Base-by-base conservation (phyloP, 35 echinoderm and acorn worm species). In the Amphiura filiformis region DNA sequence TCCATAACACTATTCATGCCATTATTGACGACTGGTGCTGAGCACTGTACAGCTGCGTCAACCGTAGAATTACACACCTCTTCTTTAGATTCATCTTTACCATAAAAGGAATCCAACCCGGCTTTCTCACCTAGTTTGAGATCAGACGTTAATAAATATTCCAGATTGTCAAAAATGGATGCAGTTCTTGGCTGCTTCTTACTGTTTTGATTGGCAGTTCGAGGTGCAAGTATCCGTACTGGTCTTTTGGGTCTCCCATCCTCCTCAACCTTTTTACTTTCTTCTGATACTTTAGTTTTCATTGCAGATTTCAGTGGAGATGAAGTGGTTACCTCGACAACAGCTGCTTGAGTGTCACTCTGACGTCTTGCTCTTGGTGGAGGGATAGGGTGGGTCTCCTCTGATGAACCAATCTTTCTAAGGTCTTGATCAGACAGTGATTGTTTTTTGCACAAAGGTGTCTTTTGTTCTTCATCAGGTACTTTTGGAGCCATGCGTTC, bases 221-320 rank as follows among this genome's bases (percentile, higher is more conserved):
- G 1, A 5, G 65, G 61, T 3, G 78, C 88, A 35, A 94, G 41
- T 40, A 90, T 86, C 49, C 88, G 44, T 17, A 94, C 93, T 15
- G 93, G 93, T 47, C 93, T 78, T 76, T 83, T 94, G 26, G 88
- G 93, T 31, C 87, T 90, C 1, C 64, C 61, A 2, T 94, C 88
- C 0, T 49, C 3, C 13, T 87, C 84, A 3, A 35, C n/a, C 39
- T 84, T 75, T 36, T 81, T 82, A 28, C 61, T 40, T 77, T 42
- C 65, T 39, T 84, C 81, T n/a, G 88, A 85, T 0, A 38, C 75
- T 39, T 57, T 39, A 41, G 49, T 78, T 57, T 81, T 90, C 78
- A 94, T 78, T 30, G 93, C 93, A 31, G 93, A 94, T 81, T 94
- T 94, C 38, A 94, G 84, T 30, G 87, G 93, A 32, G 76, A 42